Evolutionary conservation across 2,113 vertebrate species (phyloP).

Genomic region (Festucalex cinctus): DNA sequence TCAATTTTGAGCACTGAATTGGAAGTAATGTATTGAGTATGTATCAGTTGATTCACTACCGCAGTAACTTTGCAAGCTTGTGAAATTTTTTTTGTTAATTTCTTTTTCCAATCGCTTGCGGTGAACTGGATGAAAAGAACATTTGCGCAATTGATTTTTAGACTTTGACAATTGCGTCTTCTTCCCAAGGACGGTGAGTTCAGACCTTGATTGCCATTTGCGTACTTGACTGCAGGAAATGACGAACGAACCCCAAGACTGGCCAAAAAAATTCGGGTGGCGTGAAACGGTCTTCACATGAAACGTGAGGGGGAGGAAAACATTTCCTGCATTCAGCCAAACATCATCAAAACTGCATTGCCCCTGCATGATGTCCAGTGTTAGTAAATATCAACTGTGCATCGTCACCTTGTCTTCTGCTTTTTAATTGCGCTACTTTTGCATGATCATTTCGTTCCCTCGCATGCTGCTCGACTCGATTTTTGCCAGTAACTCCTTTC

Average conservation of each 20-base stretch:
- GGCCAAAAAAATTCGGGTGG: background rate
- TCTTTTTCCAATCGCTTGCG: conserved; percentile 55
- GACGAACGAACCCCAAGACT: conserved; percentile 21
- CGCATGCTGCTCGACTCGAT: background rate
- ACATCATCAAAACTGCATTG: conserved; percentile 12
- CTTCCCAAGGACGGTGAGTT: conserved; percentile 63
- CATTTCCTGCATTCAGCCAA: conserved; percentile 26
- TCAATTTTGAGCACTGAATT: no score
- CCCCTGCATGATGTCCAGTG: background rate
- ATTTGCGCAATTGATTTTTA: conserved; percentile 32
- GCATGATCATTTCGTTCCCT: background rate
- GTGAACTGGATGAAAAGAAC: conserved; percentile 66
- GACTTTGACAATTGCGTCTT: conserved; percentile 34
- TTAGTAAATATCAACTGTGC: background rate
- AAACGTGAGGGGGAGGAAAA: conserved; percentile 14
- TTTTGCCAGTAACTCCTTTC: background rate
- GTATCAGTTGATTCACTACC: background rate
- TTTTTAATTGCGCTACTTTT: background rate
- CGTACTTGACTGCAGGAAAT: conserved; percentile 20
- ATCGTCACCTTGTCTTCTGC: background rate
- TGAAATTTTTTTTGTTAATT: conserved; percentile 39
- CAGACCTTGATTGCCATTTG: conserved; percentile 4
- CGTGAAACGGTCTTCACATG: background rate
- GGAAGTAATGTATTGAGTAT: background rate
- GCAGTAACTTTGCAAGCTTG: conserved; percentile 17